Evolutionary conservation across 2,113 vertebrate species (phyloP).

Genomic region (Daboia siamensis): DNA sequence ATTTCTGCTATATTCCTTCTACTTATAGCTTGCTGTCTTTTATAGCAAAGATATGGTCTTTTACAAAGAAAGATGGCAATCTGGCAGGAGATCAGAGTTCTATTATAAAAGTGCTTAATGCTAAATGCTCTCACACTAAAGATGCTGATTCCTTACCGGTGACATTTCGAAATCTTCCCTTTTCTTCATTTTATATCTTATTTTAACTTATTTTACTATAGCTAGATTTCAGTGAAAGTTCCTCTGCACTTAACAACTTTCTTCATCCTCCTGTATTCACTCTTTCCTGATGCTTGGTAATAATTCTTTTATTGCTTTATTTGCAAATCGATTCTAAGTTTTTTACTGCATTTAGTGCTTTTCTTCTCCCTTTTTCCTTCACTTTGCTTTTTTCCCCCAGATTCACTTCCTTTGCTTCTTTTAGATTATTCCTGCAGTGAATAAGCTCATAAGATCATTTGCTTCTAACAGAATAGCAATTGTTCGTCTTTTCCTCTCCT

Average conservation of each 20-base stretch:
- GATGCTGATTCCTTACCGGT: background rate
- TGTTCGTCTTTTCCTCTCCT: background rate
- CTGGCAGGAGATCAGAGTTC: background rate
- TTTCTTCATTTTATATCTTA: background rate
- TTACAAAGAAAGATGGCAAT: background rate
- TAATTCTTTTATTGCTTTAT: background rate
- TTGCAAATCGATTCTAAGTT: background rate
- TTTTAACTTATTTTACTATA: background rate
- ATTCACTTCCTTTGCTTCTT: background rate
- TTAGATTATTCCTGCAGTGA: background rate
- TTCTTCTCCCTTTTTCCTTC: background rate
- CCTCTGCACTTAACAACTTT: background rate
- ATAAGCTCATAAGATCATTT: background rate
- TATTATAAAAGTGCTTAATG: background rate
- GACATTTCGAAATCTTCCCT: background rate
- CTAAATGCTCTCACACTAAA: background rate
- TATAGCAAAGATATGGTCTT: background rate
- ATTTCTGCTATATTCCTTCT: background rate
- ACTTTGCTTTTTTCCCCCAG: background rate
- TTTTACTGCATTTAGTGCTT: background rate
- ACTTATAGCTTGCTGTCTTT: background rate
- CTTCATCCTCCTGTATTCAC: background rate
- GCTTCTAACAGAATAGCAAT: background rate
- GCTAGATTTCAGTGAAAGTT: background rate
- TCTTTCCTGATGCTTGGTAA: background rate